These are phyloP conservation scores for Drosophila dunni DNA, from an alignment of 1,140 invertebrate genomes.

Conservation along the genomic window DNA sequence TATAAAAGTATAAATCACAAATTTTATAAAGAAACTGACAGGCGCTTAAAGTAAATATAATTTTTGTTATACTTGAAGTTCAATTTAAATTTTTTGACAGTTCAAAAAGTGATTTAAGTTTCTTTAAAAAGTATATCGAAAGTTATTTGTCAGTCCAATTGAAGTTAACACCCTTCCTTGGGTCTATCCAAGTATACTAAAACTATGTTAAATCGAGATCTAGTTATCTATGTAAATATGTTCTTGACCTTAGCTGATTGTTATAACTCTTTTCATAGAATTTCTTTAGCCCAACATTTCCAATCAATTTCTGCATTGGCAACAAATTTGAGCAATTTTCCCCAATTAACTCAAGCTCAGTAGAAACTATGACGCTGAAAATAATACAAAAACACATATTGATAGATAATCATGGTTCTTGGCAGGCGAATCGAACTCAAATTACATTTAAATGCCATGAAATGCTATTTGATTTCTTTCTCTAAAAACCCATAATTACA, in stretches of 20 bases:
- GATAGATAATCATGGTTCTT: slow-evolving; percentile 60
- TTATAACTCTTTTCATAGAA: slow-evolving; percentile 8
- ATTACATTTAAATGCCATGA: slow-evolving; percentile 82
- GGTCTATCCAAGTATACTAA: too few relatives aligned
- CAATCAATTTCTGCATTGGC: slow-evolving; percentile 6
- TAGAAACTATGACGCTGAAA: not conserved
- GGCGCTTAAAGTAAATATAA: too few relatives aligned
- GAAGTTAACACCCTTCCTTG: too few relatives aligned
- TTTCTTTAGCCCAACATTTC: not conserved
- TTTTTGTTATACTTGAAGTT: too few relatives aligned
- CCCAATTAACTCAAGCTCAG: slow-evolving; percentile 19
- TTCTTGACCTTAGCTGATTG: slow-evolving; percentile 27
- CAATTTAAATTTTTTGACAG: too few relatives aligned
- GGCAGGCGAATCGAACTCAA: slow-evolving; percentile 62
- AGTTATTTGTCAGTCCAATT: too few relatives aligned
- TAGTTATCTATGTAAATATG: not conserved
- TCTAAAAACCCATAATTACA: slow-evolving; percentile 67
- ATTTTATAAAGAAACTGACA: too few relatives aligned
- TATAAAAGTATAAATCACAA: not conserved
- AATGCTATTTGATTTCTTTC: slow-evolving; percentile 76
- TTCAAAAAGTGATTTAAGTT: too few relatives aligned
- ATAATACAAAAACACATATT: slow-evolving; percentile 7
- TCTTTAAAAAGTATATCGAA: too few relatives aligned
- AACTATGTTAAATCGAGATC: too few relatives aligned
- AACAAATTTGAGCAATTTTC: slow-evolving; percentile 36